phyloP scores from a whole-genome alignment of 2,888 invertebrate genomes.

The Sinopyrophorus schimmeli region DNA sequence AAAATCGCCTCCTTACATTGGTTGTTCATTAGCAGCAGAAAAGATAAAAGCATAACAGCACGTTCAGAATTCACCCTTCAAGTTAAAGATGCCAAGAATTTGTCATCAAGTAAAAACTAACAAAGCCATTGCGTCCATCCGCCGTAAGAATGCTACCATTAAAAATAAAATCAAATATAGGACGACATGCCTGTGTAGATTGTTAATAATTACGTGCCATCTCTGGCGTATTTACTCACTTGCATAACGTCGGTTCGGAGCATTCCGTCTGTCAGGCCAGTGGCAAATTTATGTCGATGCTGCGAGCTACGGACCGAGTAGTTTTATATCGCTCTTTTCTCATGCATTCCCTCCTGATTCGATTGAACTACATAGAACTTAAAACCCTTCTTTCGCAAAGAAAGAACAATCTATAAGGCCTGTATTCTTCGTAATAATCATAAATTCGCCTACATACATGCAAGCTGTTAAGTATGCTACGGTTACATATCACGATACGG shows the following conservation, averaged over 20 bases:
- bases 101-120: slow-evolving; percentile 30
- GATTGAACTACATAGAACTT: slow-evolving; percentile 18
- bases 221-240: slow-evolving; percentile 39
- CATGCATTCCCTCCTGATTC: slow-evolving; percentile 19
- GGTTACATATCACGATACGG: slow-evolving; percentile 22
- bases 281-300: slow-evolving; percentile 44
- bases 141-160: slow-evolving; percentile 26
- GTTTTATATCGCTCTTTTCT: slow-evolving; percentile 29
- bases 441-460: slow-evolving; percentile 28
- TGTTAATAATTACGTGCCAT: slow-evolving; percentile 41
- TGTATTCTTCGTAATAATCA: slow-evolving; percentile 14
- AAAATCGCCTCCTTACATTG: too few species aligned
- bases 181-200: slow-evolving; percentile 33
- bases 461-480: slow-evolving; percentile 20
- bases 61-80: slow-evolving; percentile 14
- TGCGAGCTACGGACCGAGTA: slow-evolving; percentile 23
- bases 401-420: slow-evolving; percentile 10
- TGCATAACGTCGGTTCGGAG: slow-evolving; percentile 37
- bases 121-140: slow-evolving; percentile 26
- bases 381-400: slow-evolving; percentile 18
- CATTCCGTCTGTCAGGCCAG: slow-evolving; percentile 43
- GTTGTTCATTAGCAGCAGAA: background rate
- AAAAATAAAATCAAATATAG: slow-evolving; percentile 32
- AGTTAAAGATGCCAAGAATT: slow-evolving; percentile 26
- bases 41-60: slow-evolving; percentile 14